Evolutionary conservation across 2,797 vertebrate genomes (phyloP), one percentile per base, ranked within the genome.

Genomic region (Megaceryle alcyon): DNA sequence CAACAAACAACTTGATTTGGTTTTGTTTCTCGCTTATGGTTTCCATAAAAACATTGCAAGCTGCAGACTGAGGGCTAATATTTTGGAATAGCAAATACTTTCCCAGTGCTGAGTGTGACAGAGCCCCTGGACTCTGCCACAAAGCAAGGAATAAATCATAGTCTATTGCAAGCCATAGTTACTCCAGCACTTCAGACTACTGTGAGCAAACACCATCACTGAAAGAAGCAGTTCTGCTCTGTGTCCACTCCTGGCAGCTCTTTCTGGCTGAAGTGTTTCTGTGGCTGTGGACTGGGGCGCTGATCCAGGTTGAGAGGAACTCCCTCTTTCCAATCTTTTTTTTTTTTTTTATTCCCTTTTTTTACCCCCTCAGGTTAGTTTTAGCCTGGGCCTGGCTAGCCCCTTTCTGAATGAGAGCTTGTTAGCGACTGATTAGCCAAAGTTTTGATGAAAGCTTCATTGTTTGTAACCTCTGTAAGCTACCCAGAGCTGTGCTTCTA

Each of bases 361-460:
- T 85, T 86, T 14, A 44, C 29, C 29, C 65, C 56, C 59, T 68
- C 46, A 70, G 86, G 78, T 93, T 93, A 77, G 82, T 69, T 93
- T 92, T 80, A 73, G 53, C 77, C 18, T 59, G 71, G 53, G 31
- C 69, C 82, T 86, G 66, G 53, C 68, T 71, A 66, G 44, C n/a
- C 53, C 69, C 31, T 96, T 89, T 43, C 86, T 83, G 79, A 91
- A 77, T 53, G 56, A 83, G 82, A 91, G 75, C 92, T 94, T 87
- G 82, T 91, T 94, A 85, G 78, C 0, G 0, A 64, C 81, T 63
- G 81, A 91, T 92, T 92, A 93, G 79, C 64, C 7, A 1, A 53
- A 77, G 90, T 82, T 92, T 71, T 83, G 72, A 89, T 93, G 75
- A 97, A 95, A 91, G 91, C 75, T 69, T 92, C 76, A 59, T 94